Base-by-base conservation (phyloP, 2,888 invertebrate genomes). In the Idaea aversata region DNA sequence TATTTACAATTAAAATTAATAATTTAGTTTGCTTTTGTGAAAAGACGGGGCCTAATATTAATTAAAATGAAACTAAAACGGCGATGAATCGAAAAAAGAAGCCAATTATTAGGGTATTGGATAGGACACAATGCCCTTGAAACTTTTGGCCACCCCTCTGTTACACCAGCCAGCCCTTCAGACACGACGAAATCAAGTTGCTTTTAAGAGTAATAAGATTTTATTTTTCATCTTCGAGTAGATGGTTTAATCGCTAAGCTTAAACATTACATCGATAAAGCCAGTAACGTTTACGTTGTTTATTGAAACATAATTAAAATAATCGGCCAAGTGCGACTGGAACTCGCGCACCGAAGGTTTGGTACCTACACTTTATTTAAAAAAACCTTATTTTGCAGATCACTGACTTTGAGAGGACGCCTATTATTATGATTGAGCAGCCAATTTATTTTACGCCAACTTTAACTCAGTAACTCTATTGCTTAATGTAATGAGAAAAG, bases 141-240 rank as follows among this genome's bases (percentile, higher is more conserved):
- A 76, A 77, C 68, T 76, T 77, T 67, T 68, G n/a, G 67, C 65
- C 70, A 71, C 69, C 67, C 66, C 61, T 57, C 57, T 62, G 47
- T 59, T 57, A 64, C 47, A 68, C 65, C 70, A 64, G 67, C 73
- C 75, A 64, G 67, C 73, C 75, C 66, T 75, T 64, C 71, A 65
- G 73, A 70, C 74, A 75, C 72, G 64, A 69, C 80, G 77, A 76
- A 81, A 82, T 79, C 77, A 80, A 77, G 74, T 75, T 70, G 70
- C 71, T 75, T 75, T 71, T 67, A 70, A 72, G 74, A 74, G 72
- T 71, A 70, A 73, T 68, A 73, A 74, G 73, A 71, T 65, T 64
- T 71, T 71, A 61, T 66, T 62, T 65, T 47, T 13, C 10, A 47
- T 13, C 47, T 47, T 47, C 47, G 7, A 5, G 13, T 13, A 47